Evolutionary conservation across 2,888 invertebrate genomes (phyloP).

Genomic region (Ichneumoninae sp.): DNA sequence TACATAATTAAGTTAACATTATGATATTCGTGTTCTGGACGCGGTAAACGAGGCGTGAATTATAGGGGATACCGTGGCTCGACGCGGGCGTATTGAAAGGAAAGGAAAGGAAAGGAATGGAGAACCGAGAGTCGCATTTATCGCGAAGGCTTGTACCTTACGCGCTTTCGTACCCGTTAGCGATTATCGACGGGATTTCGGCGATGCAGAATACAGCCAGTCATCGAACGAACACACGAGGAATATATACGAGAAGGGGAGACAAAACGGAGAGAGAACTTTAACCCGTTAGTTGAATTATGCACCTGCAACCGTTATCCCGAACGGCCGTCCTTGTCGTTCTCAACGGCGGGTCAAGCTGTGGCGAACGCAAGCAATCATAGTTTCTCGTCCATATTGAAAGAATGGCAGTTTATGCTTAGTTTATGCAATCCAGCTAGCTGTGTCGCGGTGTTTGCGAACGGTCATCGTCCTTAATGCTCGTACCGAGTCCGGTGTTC

Average conservation of each 20-base stretch:
- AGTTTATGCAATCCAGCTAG: not conserved
- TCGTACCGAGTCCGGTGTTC: not conserved
- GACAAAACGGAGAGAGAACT: conserved; percentile 20
- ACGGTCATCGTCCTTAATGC: not conserved
- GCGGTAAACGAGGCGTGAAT: not conserved
- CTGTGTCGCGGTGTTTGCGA: not conserved
- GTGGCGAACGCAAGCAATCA: conserved; percentile 25
- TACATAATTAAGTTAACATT: not conserved
- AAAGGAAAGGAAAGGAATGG: not conserved
- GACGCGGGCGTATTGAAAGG: not conserved
- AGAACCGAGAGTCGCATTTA: not conserved
- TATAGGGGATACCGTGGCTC: not conserved
- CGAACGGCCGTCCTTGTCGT: conserved; percentile 3
- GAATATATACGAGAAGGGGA: not conserved
- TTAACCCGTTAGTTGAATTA: conserved; percentile 25
- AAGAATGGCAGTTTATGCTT: conserved; percentile 20
- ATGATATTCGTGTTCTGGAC: not conserved
- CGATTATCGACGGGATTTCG: not conserved
- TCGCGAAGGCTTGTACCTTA: not conserved
- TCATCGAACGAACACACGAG: not conserved
- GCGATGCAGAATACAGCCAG: not conserved
- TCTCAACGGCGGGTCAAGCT: conserved; percentile 15
- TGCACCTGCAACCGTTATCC: conserved; percentile 56
- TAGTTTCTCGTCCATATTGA: conserved; percentile 15
- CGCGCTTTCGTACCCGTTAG: not conserved